These are phyloP conservation scores for Cliona cf. orientalis DNA, from an alignment of 37 sponge, comb jelly and placozoan species.

Conservation along the genomic window DNA sequence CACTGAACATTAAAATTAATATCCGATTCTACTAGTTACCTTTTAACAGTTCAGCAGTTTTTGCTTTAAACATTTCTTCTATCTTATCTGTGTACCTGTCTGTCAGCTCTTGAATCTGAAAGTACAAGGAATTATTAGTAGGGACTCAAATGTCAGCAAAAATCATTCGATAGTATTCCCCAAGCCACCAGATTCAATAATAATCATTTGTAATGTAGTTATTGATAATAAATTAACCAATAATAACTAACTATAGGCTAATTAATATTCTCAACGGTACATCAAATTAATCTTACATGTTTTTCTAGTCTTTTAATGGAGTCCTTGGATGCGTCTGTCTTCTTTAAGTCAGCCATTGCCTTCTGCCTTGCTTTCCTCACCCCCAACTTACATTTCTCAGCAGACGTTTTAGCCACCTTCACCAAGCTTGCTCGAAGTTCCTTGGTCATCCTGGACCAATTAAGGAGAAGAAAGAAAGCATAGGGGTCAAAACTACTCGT, in stretches of 20 bases:
- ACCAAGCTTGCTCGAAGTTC: constrained; percentile 66
- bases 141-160: neutral
- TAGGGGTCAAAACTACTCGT: neutral
- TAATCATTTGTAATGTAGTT: too few species aligned
- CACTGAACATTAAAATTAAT: neutral
- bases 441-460: constrained; percentile 72
- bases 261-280: neutral
- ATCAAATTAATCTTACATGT: constrained; percentile 16
- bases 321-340: constrained; percentile 58
- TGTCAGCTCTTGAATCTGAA: constrained; percentile 66
- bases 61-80: constrained; percentile 60
- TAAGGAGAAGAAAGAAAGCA: too few species aligned
- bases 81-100: constrained; percentile 47
- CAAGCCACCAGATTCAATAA: too few species aligned
- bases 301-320: constrained; percentile 69
- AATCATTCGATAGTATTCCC: neutral
- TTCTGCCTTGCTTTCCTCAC: constrained; percentile 70
- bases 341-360: constrained; percentile 51
- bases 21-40: neutral
- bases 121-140: neutral
- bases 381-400: constrained; percentile 74
- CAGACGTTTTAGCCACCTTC: constrained; percentile 72
- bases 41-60: constrained; percentile 52
- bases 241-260: too few species aligned
- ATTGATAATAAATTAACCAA: too few species aligned